These are phyloP conservation scores for Mnemiopsis leidyi DNA, from an alignment of 37 sponge, comb jelly and placozoan species.

Conservation along the genomic window DNA sequence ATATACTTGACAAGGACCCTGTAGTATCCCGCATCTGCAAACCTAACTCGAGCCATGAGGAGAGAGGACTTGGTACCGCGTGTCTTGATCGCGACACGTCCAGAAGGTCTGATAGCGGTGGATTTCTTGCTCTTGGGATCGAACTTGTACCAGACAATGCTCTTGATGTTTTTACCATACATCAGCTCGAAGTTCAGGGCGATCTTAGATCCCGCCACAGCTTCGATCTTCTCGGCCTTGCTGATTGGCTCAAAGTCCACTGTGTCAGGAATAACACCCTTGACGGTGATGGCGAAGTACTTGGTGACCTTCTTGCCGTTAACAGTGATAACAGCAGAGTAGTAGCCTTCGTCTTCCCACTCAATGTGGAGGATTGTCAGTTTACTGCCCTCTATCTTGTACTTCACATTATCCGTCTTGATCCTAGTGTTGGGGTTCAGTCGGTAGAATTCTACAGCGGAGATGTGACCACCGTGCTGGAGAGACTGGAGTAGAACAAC, in stretches of 20 bases:
- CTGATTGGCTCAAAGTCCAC: constrained; percentile 25
- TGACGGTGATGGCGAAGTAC: constrained; percentile 7
- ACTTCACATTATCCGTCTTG: not conserved
- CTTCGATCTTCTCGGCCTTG: constrained; percentile 24
- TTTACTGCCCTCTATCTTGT: not conserved
- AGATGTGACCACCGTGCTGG: not conserved
- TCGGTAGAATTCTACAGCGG: not conserved
- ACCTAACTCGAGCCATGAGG: constrained; percentile 23
- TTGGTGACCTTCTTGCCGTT: not conserved
- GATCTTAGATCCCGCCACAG: constrained; percentile 6
- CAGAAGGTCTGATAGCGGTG: not conserved
- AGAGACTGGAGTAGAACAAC: not conserved
- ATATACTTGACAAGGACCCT: constrained; percentile 33
- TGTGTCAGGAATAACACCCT: not conserved
- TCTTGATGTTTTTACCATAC: constrained; percentile 30
- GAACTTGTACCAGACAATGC: constrained; percentile 34
- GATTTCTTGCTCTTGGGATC: constrained; percentile 39
- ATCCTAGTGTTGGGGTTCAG: not conserved
- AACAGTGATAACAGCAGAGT: not conserved
- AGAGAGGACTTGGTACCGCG: constrained; percentile 26
- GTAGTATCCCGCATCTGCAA: constrained; percentile 29
- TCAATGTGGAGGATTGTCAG: not conserved
- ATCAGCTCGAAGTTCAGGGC: constrained; percentile 27
- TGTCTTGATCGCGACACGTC: constrained; percentile 21
- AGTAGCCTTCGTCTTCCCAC: constrained; percentile 16